Evolutionary conservation across 2,797 vertebrate species (phyloP).

Genomic region (Hippocampus kuda): DNA sequence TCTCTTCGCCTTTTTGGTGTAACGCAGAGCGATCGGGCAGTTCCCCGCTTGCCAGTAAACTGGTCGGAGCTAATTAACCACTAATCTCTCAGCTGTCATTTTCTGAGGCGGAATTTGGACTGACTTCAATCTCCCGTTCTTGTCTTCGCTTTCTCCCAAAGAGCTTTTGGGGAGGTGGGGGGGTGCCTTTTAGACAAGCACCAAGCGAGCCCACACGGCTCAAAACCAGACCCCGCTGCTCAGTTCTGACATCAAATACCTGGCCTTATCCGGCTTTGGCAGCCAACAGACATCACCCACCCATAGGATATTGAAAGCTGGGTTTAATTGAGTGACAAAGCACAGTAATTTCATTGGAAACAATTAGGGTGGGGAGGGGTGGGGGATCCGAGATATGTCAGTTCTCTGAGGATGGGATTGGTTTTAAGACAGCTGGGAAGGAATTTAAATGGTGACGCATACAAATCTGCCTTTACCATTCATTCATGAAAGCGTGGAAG

Average conservation of each 20-base stretch:
- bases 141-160: conserved; percentile 31
- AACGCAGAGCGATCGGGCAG: conserved; percentile 41
- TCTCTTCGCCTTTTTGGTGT: conserved; percentile 27
- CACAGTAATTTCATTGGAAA: conserved; percentile 31
- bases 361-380: background rate
- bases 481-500: too few species aligned
- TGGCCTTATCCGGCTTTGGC: conserved; percentile 19
- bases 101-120: conserved; percentile 54
- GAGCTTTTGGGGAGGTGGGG: conserved; percentile 28
- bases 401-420: conserved; percentile 21
- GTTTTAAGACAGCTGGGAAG: conserved; percentile 38
- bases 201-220: conserved; percentile 11
- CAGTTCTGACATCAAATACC: conserved; percentile 40
- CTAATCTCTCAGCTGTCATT: conserved; percentile 58
- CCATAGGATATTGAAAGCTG: conserved; percentile 49
- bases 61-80: conserved; percentile 55
- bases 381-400: conserved; percentile 9
- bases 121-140: conserved; percentile 46
- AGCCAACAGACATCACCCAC: conserved; percentile 45
- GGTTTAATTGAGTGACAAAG: conserved; percentile 23
- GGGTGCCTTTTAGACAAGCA: conserved; percentile 17
- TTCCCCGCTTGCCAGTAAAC: conserved; percentile 42
- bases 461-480: too few species aligned
- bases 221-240: conserved; percentile 18
- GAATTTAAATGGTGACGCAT: conserved; percentile 31